A percentile compares a stretch with the other conserved stretches of the same genome.
Conservation (phyloP, 2,888 invertebrate genomes). For the Drosophila subquinaria region DNA sequence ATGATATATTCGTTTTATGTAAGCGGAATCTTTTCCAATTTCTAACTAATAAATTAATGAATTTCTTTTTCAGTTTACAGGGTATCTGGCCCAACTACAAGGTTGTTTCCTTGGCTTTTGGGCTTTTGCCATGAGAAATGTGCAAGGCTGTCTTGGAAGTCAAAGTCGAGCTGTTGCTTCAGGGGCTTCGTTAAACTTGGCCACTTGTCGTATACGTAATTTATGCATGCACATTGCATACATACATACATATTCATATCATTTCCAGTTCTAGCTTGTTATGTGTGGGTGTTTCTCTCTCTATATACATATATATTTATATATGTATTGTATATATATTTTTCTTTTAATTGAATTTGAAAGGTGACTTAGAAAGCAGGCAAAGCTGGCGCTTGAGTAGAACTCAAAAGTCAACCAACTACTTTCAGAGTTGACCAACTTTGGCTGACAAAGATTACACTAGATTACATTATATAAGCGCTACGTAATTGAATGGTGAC, state of each 20-base stretch:
- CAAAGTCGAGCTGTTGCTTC: constrained; percentile 29
- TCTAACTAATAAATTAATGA: neutral
- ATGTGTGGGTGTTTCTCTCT: constrained; percentile 54
- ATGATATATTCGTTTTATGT: neutral
- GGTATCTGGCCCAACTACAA: constrained; percentile 3
- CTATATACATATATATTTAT: constrained; percentile 20
- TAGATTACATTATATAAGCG: constrained; percentile 67
- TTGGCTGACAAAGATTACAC: constrained; percentile 64
- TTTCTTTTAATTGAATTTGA: constrained; percentile 76
- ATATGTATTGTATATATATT: constrained; percentile 28
- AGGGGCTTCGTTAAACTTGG: constrained; percentile 38
- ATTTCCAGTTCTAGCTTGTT: constrained; percentile 64
- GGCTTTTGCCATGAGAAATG: constrained; percentile 39
- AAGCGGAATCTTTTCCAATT: neutral
- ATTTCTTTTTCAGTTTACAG: neutral
- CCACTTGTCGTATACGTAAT: constrained; percentile 75
- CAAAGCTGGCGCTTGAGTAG: constrained; percentile 47
- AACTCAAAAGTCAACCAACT: constrained; percentile 73
- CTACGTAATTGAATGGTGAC: constrained; percentile 59
- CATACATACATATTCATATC: constrained; percentile 60
- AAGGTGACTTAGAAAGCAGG: constrained; percentile 64
- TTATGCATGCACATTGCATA: constrained; percentile 74
- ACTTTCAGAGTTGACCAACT: constrained; percentile 79
- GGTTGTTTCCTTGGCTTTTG: neutral
- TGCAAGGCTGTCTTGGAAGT: constrained; percentile 56